Evolutionary conservation across 1,140 invertebrate genomes (phyloP).

Genomic region (Drosophila oshimai): DNA sequence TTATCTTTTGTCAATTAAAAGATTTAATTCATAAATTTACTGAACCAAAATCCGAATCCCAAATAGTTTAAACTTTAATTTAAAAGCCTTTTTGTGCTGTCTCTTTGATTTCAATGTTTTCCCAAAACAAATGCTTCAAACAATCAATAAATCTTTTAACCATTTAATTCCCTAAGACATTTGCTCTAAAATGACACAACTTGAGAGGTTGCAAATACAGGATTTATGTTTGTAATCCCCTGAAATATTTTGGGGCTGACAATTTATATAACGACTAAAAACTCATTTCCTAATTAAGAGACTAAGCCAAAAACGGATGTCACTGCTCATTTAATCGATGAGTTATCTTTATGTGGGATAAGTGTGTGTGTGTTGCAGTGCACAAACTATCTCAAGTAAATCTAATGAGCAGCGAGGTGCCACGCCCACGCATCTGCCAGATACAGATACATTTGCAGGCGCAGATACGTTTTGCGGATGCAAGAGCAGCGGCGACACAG

Average conservation of each 20-base stretch:
- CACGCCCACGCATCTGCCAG: constrained; percentile 37
- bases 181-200: neutral
- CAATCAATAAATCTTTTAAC: neutral
- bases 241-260: neutral
- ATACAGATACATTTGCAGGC: constrained; percentile 29
- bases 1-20: too few relatives aligned
- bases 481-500: neutral
- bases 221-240: neutral
- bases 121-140: neutral
- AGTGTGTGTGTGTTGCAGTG: neutral
- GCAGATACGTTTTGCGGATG: neutral
- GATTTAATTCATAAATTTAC: too few relatives aligned
- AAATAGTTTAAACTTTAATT: too few relatives aligned
- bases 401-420: constrained; percentile 42
- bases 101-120: neutral
- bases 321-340: constrained; percentile 17
- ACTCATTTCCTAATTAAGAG: constrained; percentile 9
- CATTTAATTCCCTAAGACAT: neutral
- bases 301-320: constrained; percentile 12
- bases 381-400: constrained; percentile 35
- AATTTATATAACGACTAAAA: neutral
- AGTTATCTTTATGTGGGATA: constrained; percentile 25
- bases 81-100: neutral
- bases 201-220: neutral
- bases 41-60: too few relatives aligned